These are phyloP conservation scores for Drosophila quinaria DNA, from an alignment of 2,888 invertebrate genomes.

Conservation along the genomic window DNA sequence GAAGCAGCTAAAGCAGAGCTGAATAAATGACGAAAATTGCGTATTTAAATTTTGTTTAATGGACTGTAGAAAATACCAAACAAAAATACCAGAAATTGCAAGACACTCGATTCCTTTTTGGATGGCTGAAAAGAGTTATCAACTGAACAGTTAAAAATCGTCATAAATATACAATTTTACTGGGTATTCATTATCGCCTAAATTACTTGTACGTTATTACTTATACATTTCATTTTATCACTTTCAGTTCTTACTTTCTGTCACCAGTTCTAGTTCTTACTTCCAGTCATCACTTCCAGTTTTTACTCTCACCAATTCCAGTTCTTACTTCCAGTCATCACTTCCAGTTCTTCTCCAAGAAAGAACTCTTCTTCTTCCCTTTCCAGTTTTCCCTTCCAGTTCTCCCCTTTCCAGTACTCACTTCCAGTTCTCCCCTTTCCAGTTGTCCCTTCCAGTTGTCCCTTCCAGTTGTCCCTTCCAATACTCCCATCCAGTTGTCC, in stretches of 20 bases:
- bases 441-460: not conserved
- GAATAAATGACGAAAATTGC: slow-evolving; percentile 13
- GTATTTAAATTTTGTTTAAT: not conserved
- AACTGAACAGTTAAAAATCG: no score
- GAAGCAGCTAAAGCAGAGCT: not conserved
- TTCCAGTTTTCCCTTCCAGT: not conserved
- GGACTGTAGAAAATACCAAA: slow-evolving; percentile 15
- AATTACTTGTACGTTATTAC: no score
- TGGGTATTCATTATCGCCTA: no score
- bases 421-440: not conserved
- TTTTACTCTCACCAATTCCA: not conserved
- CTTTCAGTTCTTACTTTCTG: not conserved
- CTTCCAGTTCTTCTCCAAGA: not conserved
- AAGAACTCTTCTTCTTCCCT: not conserved
- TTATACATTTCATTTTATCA: no score
- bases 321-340: not conserved
- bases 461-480: not conserved
- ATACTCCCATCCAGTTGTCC: not conserved
- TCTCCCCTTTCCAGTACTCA: not conserved
- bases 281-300: not conserved
- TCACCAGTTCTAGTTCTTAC: not conserved
- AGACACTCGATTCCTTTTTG: no score
- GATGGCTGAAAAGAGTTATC: no score
- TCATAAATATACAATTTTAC: no score
- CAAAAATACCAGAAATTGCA: not conserved